These are phyloP conservation scores for Nyctalus aviator DNA, from an alignment of 2,797 vertebrate genomes.

Conservation along the genomic window DNA sequence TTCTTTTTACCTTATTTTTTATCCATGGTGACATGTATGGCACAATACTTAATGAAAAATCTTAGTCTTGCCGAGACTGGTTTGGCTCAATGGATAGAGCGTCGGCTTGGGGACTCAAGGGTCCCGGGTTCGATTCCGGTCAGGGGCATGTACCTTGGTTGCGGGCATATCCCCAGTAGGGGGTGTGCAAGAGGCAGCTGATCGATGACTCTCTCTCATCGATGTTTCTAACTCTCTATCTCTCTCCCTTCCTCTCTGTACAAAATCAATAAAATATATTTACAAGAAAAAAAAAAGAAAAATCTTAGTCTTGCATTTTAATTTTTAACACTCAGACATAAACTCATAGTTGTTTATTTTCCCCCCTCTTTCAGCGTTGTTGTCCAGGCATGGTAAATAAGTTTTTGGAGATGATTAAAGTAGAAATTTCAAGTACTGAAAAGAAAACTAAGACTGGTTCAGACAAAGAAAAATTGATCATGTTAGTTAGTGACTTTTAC, in stretches of 20 bases:
- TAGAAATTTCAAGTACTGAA: conserved; percentile 77
- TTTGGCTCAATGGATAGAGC: too few species aligned
- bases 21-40: neutral
- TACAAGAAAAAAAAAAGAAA: too few species aligned
- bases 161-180: too few species aligned
- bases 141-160: too few species aligned
- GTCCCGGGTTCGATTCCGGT: too few species aligned
- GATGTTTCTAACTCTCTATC: too few species aligned
- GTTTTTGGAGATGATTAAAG: conserved; percentile 75
- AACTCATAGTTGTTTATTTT: conserved; percentile 27
- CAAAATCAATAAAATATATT: too few species aligned
- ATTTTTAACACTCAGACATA: conserved; percentile 16
- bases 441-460: conserved; percentile 75
- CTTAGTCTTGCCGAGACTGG: conserved; percentile 49
- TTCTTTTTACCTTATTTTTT: conserved; percentile 17
- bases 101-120: too few species aligned
- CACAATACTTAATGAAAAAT: conserved; percentile 37
- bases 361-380: conserved; percentile 89
- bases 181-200: too few species aligned
- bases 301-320: conserved; percentile 51
- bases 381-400: conserved; percentile 88
- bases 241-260: too few species aligned
- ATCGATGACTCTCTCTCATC: too few species aligned
- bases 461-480: conserved; percentile 94
- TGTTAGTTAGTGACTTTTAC: conserved; percentile 98